phyloP scores from a whole-genome alignment of 2,797 vertebrate genomes.

The Pipistrellus nathusii region DNA sequence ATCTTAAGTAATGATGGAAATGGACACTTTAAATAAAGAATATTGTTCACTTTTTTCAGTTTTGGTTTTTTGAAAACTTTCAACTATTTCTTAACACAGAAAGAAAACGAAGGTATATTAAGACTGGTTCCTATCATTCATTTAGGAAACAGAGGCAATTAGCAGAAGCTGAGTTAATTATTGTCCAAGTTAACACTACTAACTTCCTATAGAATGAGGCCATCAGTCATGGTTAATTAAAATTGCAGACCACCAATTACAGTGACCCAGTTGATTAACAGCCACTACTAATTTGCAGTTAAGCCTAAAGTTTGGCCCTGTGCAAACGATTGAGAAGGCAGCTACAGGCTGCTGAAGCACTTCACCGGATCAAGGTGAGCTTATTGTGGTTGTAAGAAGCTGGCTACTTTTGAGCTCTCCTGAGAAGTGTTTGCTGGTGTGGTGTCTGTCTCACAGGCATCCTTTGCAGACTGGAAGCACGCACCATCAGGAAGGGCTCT shows the following conservation, averaged over 20 bases:
- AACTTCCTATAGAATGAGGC: slow-evolving; percentile 16
- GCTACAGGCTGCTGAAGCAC: neutral
- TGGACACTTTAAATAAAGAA: neutral
- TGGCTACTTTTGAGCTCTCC: neutral
- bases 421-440: neutral
- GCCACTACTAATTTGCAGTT: neutral
- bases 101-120: slow-evolving; percentile 17
- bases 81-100: neutral
- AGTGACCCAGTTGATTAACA: slow-evolving; percentile 29
- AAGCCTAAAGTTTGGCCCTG: neutral
- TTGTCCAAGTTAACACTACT: slow-evolving; percentile 16
- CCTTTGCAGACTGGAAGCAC: neutral
- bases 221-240: slow-evolving; percentile 54
- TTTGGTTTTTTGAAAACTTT: slow-evolving; percentile 16
- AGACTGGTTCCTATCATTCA: neutral
- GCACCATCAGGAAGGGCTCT: neutral
- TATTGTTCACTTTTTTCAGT: neutral
- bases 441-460: neutral
- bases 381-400: neutral
- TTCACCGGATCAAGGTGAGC: neutral
- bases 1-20: neutral
- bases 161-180: slow-evolving; percentile 50
- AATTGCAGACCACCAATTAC: neutral
- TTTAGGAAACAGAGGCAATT: slow-evolving; percentile 30
- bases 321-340: neutral